Percentiles rank a stretch among this genome's conserved stretches.
phyloP scores from a whole-genome alignment of 2,888 invertebrate species.

The Strigamia crassipes region DNA sequence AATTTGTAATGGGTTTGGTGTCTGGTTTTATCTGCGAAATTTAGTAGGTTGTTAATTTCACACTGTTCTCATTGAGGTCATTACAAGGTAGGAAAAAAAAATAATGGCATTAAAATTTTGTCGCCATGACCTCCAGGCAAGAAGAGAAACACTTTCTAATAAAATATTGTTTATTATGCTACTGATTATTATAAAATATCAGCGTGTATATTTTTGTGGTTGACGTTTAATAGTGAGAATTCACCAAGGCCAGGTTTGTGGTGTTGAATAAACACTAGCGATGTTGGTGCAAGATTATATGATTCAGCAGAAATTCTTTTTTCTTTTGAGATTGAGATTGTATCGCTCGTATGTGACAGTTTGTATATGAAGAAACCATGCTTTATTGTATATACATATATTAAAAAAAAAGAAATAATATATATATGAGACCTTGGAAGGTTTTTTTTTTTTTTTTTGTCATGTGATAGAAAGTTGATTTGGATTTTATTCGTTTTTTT shows the following conservation, averaged over 20 bases:
- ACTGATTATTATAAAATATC: conserved; percentile 6
- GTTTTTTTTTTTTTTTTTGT: not conserved
- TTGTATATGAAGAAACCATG: not conserved
- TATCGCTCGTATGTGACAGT: not conserved
- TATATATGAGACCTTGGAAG: not conserved
- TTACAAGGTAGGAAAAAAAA: conserved; percentile 28
- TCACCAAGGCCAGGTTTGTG: conserved; percentile 14
- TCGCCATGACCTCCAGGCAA: conserved; percentile 3
- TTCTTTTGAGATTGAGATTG: not conserved
- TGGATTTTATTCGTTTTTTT: not conserved
- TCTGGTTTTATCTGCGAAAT: conserved; percentile 40
- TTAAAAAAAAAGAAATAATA: not conserved
- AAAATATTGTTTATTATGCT: conserved; percentile 5
- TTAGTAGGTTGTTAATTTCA: conserved; percentile 40
- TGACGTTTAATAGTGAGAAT: conserved; percentile 26
- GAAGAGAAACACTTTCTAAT: not conserved
- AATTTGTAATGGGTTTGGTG: conserved; percentile 14
- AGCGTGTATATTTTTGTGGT: not conserved
- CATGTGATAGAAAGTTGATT: not conserved
- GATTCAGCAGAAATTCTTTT: conserved; percentile 12
- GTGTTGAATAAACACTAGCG: conserved; percentile 1
- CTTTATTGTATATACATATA: not conserved
- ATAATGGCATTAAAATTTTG: conserved; percentile 24
- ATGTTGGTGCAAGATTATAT: not conserved
- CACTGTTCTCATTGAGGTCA: conserved; percentile 38